A percentile compares a stretch with the other conserved stretches of the same genome.
Conservation (phyloP, 2,888 invertebrate species). For the Drosophila formosana region DNA sequence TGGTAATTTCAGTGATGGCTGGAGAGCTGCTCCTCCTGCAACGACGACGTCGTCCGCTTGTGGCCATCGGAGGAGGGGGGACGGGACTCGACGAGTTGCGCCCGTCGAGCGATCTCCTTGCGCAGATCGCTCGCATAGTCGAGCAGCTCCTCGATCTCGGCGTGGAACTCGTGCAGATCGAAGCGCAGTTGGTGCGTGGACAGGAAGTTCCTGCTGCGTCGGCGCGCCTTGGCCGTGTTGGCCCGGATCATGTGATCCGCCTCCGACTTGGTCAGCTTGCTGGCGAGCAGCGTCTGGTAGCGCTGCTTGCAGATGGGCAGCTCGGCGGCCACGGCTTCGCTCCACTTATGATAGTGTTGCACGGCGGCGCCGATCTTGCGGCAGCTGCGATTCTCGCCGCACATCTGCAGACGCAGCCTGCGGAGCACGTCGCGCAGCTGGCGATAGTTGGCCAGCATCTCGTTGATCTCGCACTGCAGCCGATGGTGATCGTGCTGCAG, state of each 20-base stretch:
- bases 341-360: slow-evolving; percentile 22
- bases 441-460: slow-evolving; percentile 41
- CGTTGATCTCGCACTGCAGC: slow-evolving; percentile 50
- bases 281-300: slow-evolving; percentile 8
- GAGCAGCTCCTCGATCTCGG: slow-evolving; percentile 41
- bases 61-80: no score
- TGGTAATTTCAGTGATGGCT: no score
- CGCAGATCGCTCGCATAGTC: slow-evolving; percentile 39
- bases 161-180: slow-evolving; percentile 38
- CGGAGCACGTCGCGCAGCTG: slow-evolving; percentile 25
- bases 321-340: slow-evolving; percentile 20
- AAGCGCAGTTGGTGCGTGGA: not conserved
- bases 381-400: slow-evolving; percentile 15
- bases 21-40: no score
- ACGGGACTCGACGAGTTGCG: no score
- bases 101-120: slow-evolving; percentile 9
- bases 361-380: slow-evolving; percentile 3
- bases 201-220: slow-evolving; percentile 5
- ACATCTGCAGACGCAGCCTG: slow-evolving; percentile 6
- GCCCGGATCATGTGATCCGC: slow-evolving; percentile 18
- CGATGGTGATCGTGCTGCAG: slow-evolving; percentile 46
- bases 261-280: slow-evolving; percentile 37
- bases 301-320: slow-evolving; percentile 38
- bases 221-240: slow-evolving; percentile 8
- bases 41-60: no score